Evolutionary conservation across 2,888 invertebrate genomes (phyloP).

Genomic region (Colostygia pectinataria): DNA sequence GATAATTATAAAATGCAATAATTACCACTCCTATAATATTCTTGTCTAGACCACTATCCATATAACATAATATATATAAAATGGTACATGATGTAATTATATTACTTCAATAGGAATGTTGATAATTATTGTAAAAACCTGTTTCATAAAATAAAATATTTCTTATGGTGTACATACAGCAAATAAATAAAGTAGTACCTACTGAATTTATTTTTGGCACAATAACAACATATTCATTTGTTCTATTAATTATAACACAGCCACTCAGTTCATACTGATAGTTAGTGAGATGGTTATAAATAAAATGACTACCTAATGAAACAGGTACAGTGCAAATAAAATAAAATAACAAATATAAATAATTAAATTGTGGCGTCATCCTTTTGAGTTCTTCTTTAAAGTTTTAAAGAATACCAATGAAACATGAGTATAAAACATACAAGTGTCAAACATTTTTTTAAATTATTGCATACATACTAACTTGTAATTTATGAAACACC

Average conservation of each 20-base stretch:
- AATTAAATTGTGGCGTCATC: no score
- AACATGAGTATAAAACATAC: no score
- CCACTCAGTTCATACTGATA: conserved; percentile 24
- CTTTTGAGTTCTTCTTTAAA: no score
- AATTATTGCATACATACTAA: no score
- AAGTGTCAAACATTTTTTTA: no score
- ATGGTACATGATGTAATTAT: conserved; percentile 1
- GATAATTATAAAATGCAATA: conserved; percentile 2
- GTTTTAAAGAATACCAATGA: no score
- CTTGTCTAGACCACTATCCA: background rate
- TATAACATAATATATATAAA: background rate
- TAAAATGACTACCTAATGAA: no score
- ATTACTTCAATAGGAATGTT: conserved; percentile 34
- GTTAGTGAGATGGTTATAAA: background rate
- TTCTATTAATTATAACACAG: conserved; percentile 35
- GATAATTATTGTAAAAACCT: conserved; percentile 11
- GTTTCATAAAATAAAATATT: conserved; percentile 22
- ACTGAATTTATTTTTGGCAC: conserved; percentile 34
- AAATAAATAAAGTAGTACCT: conserved; percentile 5
- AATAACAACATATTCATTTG: conserved; percentile 27
- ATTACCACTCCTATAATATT: background rate
- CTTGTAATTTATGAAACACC: background rate
- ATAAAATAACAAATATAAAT: no score
- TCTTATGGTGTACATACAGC: conserved; percentile 14
- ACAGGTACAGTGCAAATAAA: no score